Percentiles rank a stretch among this genome's conserved stretches.
Evolutionary conservation across 2,113 vertebrate species (phyloP).

Genomic region (Meleagris gallopavo): DNA sequence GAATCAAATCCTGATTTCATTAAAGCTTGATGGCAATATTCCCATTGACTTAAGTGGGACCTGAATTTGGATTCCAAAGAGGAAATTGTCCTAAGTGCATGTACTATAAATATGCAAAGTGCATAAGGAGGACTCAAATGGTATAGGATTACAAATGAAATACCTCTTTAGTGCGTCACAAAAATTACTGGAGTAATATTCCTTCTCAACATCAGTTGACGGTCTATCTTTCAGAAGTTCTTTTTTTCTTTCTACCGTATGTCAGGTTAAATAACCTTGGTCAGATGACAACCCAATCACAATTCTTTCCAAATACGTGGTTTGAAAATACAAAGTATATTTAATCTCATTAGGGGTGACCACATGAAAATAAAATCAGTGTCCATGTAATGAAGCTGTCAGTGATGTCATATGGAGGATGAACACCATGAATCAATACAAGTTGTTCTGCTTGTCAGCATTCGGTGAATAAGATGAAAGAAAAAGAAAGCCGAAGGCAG

Average conservation of each 20-base stretch:
- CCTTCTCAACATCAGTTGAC: not conserved
- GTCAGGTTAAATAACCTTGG: not conserved
- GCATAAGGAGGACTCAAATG: not conserved
- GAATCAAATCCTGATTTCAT: not conserved
- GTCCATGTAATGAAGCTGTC: conserved; percentile 9
- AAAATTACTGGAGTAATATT: not conserved
- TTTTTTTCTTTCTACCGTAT: not conserved
- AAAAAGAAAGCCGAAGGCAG: too few relatives aligned
- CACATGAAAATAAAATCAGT: not conserved
- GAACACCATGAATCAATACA: not conserved
- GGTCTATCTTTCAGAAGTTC: not conserved
- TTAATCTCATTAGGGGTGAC: conserved; percentile 18
- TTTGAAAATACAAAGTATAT: conserved; percentile 23
- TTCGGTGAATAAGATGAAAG: not conserved
- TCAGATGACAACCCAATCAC: not conserved
- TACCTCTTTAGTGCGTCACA: not conserved
- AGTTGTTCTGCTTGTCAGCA: conserved; percentile 9
- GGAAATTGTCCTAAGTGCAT: not conserved
- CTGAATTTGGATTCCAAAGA: not conserved
- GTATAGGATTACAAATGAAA: not conserved
- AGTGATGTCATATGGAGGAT: not conserved
- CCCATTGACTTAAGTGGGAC: not conserved
- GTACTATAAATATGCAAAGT: conserved; percentile 7
- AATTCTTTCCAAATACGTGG: conserved; percentile 10
- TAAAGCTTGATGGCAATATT: conserved; percentile 21